Evolutionary conservation across 2,113 vertebrate genomes (phyloP), one percentile per base, ranked within the genome.

Genomic region (Egretta garzetta): DNA sequence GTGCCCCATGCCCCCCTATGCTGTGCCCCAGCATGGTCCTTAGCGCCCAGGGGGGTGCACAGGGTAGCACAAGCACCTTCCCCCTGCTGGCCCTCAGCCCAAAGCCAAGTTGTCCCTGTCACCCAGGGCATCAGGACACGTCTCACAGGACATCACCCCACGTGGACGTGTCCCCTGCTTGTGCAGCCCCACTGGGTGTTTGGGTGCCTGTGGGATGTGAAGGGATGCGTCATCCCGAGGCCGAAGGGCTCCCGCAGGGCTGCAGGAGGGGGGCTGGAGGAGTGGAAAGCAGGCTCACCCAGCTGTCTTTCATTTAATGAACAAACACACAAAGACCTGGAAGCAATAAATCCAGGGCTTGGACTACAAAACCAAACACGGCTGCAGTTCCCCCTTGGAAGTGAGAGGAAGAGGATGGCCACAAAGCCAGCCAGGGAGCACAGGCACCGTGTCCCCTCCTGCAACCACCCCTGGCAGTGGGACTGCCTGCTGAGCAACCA

Each of bases 261-360:
- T 82, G 81, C 26, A 50, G 45, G 21, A 90, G 23, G 3, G 43
- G 75, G 59, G 9, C 45, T 4, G 17, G 59, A 90, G 56, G 73
- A 73, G 60, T 15, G 58, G 79, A 77, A 75, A 92, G 32, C 53
- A 32, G 52, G 52, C 67, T 93, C 60, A 71, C 47, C 84, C 92
- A 93, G 72, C 66, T 75, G 11, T 80, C 95, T 95, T 75, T 86
- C 92, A 62, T 94, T 90, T 92, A 64, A 60, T 50, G 53, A 92
- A 75, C 93, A 96, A 94, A 94, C 91, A 90, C 67, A 67, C 39
- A 43, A 59, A 77, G 95, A 97, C 92, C 96, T 97, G 96, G 96
- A 97, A 97, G 96, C 95, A 96, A 97, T 96, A 96, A 95, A 96
- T 96, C 95, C 84, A 70, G 84, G 79, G 76, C 74, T 1, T 66